A percentile compares a stretch with the other conserved stretches of the same genome.
These are phyloP conservation scores for Aporophyla lueneburgensis DNA, from an alignment of 2,888 invertebrate species.

Conservation along the genomic window DNA sequence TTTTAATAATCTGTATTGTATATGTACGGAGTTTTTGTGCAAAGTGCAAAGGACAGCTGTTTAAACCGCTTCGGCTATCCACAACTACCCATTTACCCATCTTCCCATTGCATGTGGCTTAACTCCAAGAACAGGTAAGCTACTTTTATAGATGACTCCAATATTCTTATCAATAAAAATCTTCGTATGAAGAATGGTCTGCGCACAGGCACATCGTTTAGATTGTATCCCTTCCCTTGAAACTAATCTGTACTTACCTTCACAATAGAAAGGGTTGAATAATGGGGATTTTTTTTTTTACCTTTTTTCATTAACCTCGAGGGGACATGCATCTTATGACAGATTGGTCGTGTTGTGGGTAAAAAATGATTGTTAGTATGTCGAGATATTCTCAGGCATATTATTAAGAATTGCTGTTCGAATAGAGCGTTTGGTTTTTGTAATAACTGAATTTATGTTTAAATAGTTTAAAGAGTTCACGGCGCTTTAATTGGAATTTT, in stretches of 20 bases:
- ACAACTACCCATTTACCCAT: conserved; percentile 26
- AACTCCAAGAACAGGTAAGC: conserved; percentile 64
- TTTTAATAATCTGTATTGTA: no score
- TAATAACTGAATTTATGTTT: conserved; percentile 37
- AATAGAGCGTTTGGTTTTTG: conserved; percentile 18
- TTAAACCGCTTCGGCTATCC: background rate
- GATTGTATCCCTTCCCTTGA: conserved; percentile 88
- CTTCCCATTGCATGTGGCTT: conserved; percentile 34
- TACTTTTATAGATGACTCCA: conserved; percentile 81
- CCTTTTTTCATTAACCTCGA: conserved; percentile 79
- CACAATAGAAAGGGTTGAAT: conserved; percentile 82
- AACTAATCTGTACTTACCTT: conserved; percentile 86
- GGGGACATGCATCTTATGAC: conserved; percentile 82
- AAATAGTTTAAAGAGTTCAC: conserved; percentile 19
- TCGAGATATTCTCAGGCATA: conserved; percentile 63
- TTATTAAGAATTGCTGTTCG: conserved; percentile 42
- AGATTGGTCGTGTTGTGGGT: conserved; percentile 80
- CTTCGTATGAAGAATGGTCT: conserved; percentile 85
- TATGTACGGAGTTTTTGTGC: no score
- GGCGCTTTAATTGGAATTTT: conserved; percentile 8
- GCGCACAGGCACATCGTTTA: conserved; percentile 86
- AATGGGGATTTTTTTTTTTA: conserved; percentile 77
- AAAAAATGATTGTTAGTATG: conserved; percentile 73
- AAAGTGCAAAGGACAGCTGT: conserved; percentile 19
- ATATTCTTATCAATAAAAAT: conserved; percentile 87